These are phyloP conservation scores for Blennius ocellaris DNA, from an alignment of 2,113 vertebrate species.

Conservation along the genomic window DNA sequence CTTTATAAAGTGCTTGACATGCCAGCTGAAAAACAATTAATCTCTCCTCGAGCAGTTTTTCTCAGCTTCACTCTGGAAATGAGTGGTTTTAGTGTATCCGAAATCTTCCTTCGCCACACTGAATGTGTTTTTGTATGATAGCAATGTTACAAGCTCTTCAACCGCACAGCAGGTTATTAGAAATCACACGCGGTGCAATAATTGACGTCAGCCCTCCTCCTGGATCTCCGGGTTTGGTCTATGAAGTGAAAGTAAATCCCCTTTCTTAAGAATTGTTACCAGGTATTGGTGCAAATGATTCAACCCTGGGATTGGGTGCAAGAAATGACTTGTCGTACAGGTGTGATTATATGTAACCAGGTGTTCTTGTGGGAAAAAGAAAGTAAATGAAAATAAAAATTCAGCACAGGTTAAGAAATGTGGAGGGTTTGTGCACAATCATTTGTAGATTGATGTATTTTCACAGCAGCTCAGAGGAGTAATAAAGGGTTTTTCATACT, in stretches of 20 bases:
- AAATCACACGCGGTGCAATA: neutral
- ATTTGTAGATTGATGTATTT: neutral
- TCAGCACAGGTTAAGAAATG: neutral
- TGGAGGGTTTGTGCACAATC: neutral
- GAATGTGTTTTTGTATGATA: neutral
- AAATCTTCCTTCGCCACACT: neutral
- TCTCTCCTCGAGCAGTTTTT: neutral
- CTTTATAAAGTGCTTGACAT: neutral
- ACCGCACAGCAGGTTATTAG: neutral
- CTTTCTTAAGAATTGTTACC: neutral
- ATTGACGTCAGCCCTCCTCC: neutral
- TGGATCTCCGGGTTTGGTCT: neutral
- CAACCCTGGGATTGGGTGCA: neutral
- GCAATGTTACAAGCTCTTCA: neutral
- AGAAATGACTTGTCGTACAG: constrained; percentile 28
- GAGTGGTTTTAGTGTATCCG: neutral
- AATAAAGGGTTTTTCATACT: constrained; percentile 7
- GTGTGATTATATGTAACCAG: neutral
- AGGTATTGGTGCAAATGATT: constrained; percentile 26
- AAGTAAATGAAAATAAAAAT: neutral
- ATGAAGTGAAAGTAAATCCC: neutral
- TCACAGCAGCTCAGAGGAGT: neutral
- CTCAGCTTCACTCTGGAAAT: neutral
- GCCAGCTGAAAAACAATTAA: constrained; percentile 35
- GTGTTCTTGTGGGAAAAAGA: neutral